Conservation (phyloP, 2,113 vertebrate genomes). For the Oreochromis tanganicae region DNA sequence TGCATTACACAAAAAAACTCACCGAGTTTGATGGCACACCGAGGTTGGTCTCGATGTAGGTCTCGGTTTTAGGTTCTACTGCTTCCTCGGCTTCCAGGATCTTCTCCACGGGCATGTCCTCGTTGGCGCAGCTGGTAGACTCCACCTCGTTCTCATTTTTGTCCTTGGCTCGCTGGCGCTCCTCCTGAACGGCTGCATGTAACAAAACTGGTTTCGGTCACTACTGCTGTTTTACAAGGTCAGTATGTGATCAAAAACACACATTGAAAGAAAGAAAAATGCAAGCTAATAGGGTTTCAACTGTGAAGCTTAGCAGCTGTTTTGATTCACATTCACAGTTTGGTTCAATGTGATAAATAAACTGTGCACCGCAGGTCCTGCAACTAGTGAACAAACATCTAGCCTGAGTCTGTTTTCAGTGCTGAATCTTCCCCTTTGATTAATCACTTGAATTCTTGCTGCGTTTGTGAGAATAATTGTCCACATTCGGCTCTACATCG, state of each 20-base stretch:
- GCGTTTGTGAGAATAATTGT: background rate
- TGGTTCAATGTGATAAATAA: background rate
- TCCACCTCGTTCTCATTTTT: slow-evolving; percentile 90
- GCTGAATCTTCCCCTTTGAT: background rate
- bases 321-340: background rate
- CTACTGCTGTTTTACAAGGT: slow-evolving; percentile 62
- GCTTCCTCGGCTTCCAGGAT: slow-evolving; percentile 94
- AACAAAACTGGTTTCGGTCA: slow-evolving; percentile 70
- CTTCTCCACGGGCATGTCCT: slow-evolving; percentile 99
- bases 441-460: background rate
- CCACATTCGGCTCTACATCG: background rate
- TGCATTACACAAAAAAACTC: slow-evolving; percentile 53
- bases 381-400: background rate
- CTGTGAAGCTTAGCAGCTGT: background rate
- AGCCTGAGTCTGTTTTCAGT: background rate
- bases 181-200: slow-evolving; percentile 93
- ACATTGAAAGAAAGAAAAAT: background rate
- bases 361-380: background rate
- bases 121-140: slow-evolving; percentile 87
- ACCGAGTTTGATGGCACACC: slow-evolving; percentile 90
- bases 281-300: background rate
- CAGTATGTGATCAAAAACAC: background rate
- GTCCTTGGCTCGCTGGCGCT: slow-evolving; percentile 95
- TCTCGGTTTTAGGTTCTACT: slow-evolving; percentile 96
- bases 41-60: slow-evolving; percentile 91